Conservation (phyloP, 2,113 vertebrate genomes). For the Atherinomorus stipes region DNA sequence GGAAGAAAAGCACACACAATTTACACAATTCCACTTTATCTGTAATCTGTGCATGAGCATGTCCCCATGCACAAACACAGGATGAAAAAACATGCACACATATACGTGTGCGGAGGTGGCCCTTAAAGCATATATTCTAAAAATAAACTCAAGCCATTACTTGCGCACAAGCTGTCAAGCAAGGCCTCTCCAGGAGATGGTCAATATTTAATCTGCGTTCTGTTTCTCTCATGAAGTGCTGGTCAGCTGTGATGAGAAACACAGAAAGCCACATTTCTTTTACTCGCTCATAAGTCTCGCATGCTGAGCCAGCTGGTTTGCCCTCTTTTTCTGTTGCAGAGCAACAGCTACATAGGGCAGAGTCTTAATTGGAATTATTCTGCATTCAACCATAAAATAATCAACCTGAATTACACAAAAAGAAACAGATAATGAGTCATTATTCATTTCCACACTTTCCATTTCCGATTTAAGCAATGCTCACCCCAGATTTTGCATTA, state of each 20-base stretch:
- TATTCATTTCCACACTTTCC: background rate
- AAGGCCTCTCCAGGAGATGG: slow-evolving; percentile 58
- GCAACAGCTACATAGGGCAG: slow-evolving; percentile 43
- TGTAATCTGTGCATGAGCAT: slow-evolving; percentile 1
- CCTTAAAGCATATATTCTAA: slow-evolving; percentile 63
- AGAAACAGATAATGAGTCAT: slow-evolving; percentile 3
- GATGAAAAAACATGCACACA: slow-evolving; percentile 9
- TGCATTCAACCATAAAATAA: slow-evolving; percentile 24
- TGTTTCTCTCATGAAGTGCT: slow-evolving; percentile 27
- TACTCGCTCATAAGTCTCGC: slow-evolving; percentile 66
- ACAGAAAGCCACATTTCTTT: slow-evolving; percentile 55
- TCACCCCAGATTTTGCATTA: background rate
- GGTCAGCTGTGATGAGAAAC: slow-evolving; percentile 65
- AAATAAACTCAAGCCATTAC: slow-evolving; percentile 68
- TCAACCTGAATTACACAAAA: slow-evolving; percentile 15
- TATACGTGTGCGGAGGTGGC: slow-evolving; percentile 16
- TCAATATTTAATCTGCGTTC: slow-evolving; percentile 77
- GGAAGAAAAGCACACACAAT: slow-evolving; percentile 30
- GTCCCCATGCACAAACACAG: background rate
- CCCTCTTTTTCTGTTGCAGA: slow-evolving; percentile 8
- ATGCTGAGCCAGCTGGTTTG: slow-evolving; percentile 70
- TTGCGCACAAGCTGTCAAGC: slow-evolving; percentile 29
- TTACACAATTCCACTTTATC: slow-evolving; percentile 8
- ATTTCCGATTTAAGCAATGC: too few relatives aligned
- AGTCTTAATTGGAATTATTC: slow-evolving; percentile 12